A percentile compares a stretch with the other conserved stretches of the same genome.
phyloP scores from a whole-genome alignment of 2,888 invertebrate species.

The Dorcus parallelipipedus region DNA sequence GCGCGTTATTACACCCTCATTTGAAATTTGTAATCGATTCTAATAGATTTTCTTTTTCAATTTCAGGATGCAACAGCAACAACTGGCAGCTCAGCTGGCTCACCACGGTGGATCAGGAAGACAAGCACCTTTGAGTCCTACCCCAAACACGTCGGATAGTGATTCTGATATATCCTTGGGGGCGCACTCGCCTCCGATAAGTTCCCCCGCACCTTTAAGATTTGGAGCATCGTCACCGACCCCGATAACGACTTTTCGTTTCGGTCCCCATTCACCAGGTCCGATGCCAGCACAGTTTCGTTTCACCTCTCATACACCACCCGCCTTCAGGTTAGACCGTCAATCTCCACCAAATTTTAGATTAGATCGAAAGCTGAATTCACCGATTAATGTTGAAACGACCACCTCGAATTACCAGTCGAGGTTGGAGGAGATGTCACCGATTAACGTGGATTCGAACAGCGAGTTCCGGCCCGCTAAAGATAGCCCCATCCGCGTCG shows the following conservation, averaged over 20 bases:
- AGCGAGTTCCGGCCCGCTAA: conserved; percentile 26
- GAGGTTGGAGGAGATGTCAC: conserved; percentile 6
- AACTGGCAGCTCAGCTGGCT: conserved; percentile 46
- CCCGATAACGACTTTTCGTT: conserved; percentile 46
- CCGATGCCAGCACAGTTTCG: conserved; percentile 49
- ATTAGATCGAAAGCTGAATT: conserved; percentile 31
- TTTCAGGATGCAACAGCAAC: conserved; percentile 50
- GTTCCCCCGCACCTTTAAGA: conserved; percentile 43
- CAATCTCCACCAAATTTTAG: conserved; percentile 31
- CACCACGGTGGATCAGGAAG: conserved; percentile 39
- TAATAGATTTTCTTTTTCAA: not conserved
- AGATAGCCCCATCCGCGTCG: conserved; percentile 38
- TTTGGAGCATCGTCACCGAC: conserved; percentile 36
- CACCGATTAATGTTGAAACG: conserved; percentile 34
- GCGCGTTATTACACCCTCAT: not conserved
- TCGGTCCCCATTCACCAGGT: conserved; percentile 49
- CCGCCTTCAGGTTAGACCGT: conserved; percentile 25
- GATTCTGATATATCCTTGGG: conserved; percentile 50
- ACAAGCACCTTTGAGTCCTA: conserved; percentile 44
- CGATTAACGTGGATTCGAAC: conserved; percentile 31
- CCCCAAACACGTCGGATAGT: conserved; percentile 46
- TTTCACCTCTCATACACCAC: conserved; percentile 42
- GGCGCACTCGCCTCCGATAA: conserved; percentile 46
- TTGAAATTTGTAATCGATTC: not conserved
- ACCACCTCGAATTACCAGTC: conserved; percentile 12